Conservation (phyloP, 2,888 invertebrate genomes). For the Linhomoeus sp. region DNA sequence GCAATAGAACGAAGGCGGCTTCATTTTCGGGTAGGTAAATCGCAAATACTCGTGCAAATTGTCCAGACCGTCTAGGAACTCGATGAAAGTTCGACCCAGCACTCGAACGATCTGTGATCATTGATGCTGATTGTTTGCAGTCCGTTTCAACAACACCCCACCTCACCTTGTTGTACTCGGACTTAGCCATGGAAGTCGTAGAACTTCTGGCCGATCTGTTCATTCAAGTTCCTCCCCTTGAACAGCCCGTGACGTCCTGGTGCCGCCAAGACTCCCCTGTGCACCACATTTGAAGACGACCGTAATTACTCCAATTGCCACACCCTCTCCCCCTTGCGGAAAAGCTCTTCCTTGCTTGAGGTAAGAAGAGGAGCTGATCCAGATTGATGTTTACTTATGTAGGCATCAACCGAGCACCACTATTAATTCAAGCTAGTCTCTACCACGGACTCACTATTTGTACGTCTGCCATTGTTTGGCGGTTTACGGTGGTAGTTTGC, state of each 20-base stretch:
- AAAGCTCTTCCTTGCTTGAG: no score
- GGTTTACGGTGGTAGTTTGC: no score
- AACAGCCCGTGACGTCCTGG: conserved; percentile 16
- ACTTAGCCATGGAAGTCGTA: conserved; percentile 15
- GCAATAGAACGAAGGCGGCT: conserved; percentile 87
- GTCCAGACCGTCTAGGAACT: conserved; percentile 23
- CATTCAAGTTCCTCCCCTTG: conserved; percentile 9
- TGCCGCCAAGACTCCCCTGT: conserved; percentile 16
- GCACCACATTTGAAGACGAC: conserved; percentile 14
- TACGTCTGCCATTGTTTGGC: no score
- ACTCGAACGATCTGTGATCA: conserved; percentile 16
- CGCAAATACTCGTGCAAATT: conserved; percentile 21
- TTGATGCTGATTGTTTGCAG: no score
- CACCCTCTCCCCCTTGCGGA: no score
- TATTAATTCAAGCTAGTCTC: no score
- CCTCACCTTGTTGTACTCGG: conserved; percentile 17
- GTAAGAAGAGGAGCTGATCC: no score
- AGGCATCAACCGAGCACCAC: no score
- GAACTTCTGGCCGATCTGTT: conserved; percentile 13
- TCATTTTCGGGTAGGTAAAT: conserved; percentile 40
- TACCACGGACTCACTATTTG: no score
- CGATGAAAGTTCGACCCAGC: conserved; percentile 21
- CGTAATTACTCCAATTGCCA: no score
- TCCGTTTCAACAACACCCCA: not conserved
- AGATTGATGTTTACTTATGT: no score